A percentile compares a stretch with the other conserved stretches of the same genome.
These are phyloP conservation scores for Cataglyphis cursor DNA, from an alignment of 2,888 invertebrate genomes.

Conservation along the genomic window DNA sequence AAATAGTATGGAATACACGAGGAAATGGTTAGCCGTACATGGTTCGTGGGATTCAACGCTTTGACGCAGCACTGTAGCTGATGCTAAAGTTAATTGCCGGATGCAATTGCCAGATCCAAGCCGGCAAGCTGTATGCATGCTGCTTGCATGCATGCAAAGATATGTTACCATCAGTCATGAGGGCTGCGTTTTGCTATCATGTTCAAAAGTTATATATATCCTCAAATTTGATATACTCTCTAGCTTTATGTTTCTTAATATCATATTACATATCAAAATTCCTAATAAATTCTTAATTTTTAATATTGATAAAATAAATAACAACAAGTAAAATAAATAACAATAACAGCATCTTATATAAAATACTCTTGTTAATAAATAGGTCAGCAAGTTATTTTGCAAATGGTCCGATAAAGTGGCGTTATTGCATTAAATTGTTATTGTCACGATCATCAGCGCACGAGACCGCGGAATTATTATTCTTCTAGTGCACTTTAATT, in stretches of 20 bases:
- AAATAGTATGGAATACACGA: constrained; percentile 3
- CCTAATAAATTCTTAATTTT: not conserved
- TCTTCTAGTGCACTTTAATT: not conserved
- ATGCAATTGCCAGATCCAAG: constrained; percentile 34
- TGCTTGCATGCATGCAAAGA: not conserved
- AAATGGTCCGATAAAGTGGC: constrained; percentile 1
- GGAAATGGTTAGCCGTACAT: constrained; percentile 29
- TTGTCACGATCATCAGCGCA: constrained; percentile 10
- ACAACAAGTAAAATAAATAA: not conserved
- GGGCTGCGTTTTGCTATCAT: not conserved
- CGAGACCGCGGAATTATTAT: not conserved
- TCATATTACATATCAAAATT: not conserved
- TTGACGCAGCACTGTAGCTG: constrained; percentile 29
- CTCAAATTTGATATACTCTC: not conserved
- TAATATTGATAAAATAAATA: not conserved
- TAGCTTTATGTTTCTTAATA: not conserved
- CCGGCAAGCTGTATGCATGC: constrained; percentile 6
- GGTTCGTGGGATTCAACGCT: constrained; percentile 22
- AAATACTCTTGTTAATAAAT: not conserved
- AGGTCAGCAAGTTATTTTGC: not conserved
- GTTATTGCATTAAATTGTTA: not conserved
- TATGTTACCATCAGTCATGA: constrained; percentile 24
- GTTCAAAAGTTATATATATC: not conserved
- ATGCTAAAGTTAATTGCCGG: constrained; percentile 38
- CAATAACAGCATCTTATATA: not conserved